phyloP scores from a whole-genome alignment of 2,797 vertebrate genomes.

The Falco peregrinus region DNA sequence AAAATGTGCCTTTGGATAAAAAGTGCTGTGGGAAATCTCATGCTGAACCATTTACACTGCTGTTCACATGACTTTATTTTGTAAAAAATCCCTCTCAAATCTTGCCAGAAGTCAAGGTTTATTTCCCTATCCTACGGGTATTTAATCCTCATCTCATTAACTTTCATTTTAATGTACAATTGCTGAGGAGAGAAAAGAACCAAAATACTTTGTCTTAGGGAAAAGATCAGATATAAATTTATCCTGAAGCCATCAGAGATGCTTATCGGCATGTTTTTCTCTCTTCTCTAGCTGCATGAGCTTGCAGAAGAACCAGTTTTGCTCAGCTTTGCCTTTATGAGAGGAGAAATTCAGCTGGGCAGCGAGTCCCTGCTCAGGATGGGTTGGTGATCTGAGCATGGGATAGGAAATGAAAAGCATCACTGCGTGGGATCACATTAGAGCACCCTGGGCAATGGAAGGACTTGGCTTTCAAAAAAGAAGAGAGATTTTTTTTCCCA shows the following conservation, averaged over 20 bases:
- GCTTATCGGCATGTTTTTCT: slow-evolving; percentile 23
- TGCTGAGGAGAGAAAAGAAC: slow-evolving; percentile 22
- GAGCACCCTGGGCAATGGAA: neutral
- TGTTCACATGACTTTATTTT: slow-evolving; percentile 2
- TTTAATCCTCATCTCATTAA: slow-evolving; percentile 31
- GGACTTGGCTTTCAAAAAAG: neutral
- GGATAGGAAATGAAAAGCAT: neutral
- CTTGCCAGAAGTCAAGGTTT: slow-evolving; percentile 53
- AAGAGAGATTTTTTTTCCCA: neutral
- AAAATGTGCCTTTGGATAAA: neutral
- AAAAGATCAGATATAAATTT: slow-evolving; percentile 33
- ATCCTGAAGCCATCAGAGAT: slow-evolving; percentile 48
- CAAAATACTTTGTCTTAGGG: slow-evolving; percentile 7
- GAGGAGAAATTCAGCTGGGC: neutral
- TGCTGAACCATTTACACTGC: neutral
- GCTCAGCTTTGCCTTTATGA: neutral
- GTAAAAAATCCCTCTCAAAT: slow-evolving; percentile 17
- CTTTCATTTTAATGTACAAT: slow-evolving; percentile 30
- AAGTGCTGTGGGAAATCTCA: slow-evolving; percentile 40
- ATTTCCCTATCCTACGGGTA: slow-evolving; percentile 38
- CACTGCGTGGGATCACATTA: neutral
- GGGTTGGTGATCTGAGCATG: neutral
- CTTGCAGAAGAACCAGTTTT: slow-evolving; percentile 55
- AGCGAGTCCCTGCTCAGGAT: neutral
- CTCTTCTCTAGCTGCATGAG: neutral